Base-by-base conservation (phyloP, 2,888 invertebrate species). In the Euplagia quadripunctaria region DNA sequence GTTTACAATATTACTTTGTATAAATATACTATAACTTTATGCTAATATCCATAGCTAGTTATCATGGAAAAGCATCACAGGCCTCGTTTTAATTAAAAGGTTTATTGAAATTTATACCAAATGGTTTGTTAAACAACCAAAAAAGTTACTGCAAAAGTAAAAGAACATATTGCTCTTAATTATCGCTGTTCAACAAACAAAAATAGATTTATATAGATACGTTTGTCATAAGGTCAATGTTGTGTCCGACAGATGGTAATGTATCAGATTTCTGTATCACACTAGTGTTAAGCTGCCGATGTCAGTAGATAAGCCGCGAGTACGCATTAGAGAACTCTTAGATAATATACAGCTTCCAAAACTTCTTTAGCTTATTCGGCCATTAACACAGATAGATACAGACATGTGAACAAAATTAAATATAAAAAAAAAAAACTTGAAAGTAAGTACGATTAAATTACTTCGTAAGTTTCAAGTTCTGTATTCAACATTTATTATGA, bases 401-500 rank as follows among this genome's bases (percentile, higher is more conserved):
- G 0, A 55, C 4, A 16, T 4, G 20, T 20, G 11, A 20, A 58
- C 11, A 20, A n/a, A n/a, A n/a, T n/a, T 11, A 58, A 58, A 1
- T 9, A 31, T 31, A 31, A 31, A 1, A 8, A n/a, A 8, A n/a
- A 8, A n/a, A n/a, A 55, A 58, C 9, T 4, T 58, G n/a, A 20
- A 58, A 11, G 46, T 43, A 43, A 9, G 43, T 46, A 46, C 9
- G 20, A 11, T 58, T n/a, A 58, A 20, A 12, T 20, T 20, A 3
- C 0, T n/a, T 20, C 1, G 58, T 20, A 58, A 58, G 4, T 58
- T 11, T 4, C 20, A 11, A 20, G 20, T 58, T 55, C 14, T 55
- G 31, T 31, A 61, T 61, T 31, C 61, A 61, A 11, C 6, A 31
- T 61, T 61, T 6, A 78, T 79, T 82, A 76, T 52, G 17, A 17